Evolutionary conservation across 2,113 vertebrate genomes (phyloP).

Genomic region (Tinamus guttatus): DNA sequence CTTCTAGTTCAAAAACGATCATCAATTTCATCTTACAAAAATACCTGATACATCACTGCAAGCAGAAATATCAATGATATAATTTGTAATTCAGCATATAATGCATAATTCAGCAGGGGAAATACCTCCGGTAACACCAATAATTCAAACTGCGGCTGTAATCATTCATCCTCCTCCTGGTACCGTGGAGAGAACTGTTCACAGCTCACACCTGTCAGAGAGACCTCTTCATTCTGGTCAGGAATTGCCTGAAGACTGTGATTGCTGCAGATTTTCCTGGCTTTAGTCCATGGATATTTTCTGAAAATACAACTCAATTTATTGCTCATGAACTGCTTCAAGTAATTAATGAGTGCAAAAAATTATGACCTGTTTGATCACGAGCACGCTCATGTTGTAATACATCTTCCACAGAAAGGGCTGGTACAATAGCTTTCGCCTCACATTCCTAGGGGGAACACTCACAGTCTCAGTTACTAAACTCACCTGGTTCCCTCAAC

Average conservation of each 20-base stretch:
- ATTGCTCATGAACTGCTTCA: neutral
- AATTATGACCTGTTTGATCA: neutral
- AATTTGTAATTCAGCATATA: too few species aligned
- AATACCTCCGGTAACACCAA: neutral
- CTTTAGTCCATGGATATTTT: neutral
- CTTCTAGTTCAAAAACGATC: neutral
- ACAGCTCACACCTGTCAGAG: neutral
- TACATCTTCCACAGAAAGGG: neutral
- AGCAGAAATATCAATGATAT: neutral
- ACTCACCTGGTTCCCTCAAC: neutral
- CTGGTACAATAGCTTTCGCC: neutral
- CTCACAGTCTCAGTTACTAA: neutral
- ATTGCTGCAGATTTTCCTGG: neutral
- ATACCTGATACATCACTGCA: neutral
- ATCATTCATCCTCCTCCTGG: neutral
- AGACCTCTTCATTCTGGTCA: neutral
- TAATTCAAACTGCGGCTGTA: slow-evolving; percentile 5
- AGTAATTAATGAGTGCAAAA: neutral
- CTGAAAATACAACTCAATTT: slow-evolving; percentile 28
- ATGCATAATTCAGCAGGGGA: neutral
- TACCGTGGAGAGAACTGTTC: neutral
- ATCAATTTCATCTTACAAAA: neutral
- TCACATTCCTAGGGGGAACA: neutral
- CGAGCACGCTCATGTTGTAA: neutral
- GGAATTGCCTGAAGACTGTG: neutral